Conservation (phyloP, 2,113 vertebrate species). For the Megatriorchis doriae region DNA sequence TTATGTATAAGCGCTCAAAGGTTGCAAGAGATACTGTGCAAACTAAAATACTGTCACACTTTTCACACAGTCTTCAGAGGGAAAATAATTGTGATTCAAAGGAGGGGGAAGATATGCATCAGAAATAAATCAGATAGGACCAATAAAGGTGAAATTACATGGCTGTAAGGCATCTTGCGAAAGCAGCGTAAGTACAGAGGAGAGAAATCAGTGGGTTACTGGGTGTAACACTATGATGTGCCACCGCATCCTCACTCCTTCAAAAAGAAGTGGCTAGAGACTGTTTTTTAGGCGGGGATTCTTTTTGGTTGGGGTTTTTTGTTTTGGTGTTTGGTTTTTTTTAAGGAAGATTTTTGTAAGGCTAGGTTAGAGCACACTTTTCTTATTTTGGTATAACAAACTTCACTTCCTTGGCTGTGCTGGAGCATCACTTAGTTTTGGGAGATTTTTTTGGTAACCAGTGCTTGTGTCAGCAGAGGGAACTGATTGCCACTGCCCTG, state of each 20-base stretch:
- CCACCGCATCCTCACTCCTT: neutral
- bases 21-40: neutral
- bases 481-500: neutral
- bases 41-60: neutral
- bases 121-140: neutral
- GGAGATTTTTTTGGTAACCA: neutral
- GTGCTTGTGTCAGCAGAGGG: neutral
- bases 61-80: neutral
- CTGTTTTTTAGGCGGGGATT: accelerated
- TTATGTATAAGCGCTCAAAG: neutral
- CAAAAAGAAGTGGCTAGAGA: neutral
- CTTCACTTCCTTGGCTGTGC: neutral
- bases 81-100: neutral
- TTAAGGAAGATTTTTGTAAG: neutral
- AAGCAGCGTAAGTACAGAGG: neutral
- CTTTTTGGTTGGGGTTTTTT: neutral
- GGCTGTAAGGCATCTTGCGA: neutral
- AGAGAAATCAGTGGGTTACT: neutral
- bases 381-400: neutral
- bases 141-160: neutral
- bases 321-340: neutral
- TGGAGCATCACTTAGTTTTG: neutral
- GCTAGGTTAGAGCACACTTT: neutral
- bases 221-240: neutral
- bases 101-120: neutral